These are phyloP conservation scores for Phenacoccus solenopsis DNA, from an alignment of 1,140 invertebrate species.

Conservation along the genomic window DNA sequence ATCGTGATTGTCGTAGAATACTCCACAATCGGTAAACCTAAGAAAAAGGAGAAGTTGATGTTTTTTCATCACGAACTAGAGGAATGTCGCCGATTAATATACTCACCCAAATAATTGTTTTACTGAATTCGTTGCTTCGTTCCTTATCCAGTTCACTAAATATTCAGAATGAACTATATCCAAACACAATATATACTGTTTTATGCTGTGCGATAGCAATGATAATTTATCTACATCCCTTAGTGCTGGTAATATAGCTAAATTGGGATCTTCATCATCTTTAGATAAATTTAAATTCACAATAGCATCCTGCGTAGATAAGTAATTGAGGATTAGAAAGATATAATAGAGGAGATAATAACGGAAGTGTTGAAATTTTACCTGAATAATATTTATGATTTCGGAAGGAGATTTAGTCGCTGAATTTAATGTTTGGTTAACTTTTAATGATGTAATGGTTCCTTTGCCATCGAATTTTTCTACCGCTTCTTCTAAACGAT, in stretches of 20 bases:
- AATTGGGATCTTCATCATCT: slow-evolving; percentile 32
- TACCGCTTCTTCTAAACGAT: slow-evolving; percentile 46
- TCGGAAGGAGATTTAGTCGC: neutral
- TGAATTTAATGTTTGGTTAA: slow-evolving; percentile 6
- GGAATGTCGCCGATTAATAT: neutral
- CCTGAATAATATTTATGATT: slow-evolving; percentile 27
- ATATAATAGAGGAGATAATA: neutral
- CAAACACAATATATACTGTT: slow-evolving; percentile 56
- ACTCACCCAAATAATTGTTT: slow-evolving; percentile 61
- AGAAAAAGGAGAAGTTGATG: slow-evolving; percentile 32
- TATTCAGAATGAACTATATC: slow-evolving; percentile 53
- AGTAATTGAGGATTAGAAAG: slow-evolving; percentile 30
- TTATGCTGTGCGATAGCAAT: slow-evolving; percentile 57
- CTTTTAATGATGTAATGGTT: slow-evolving; percentile 12
- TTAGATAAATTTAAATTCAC: slow-evolving; percentile 37
- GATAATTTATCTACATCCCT: slow-evolving; percentile 49
- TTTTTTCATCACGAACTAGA: neutral
- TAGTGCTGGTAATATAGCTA: slow-evolving; percentile 39
- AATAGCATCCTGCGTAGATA: slow-evolving; percentile 36
- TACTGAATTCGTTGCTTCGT: slow-evolving; percentile 63
- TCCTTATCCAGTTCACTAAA: slow-evolving; percentile 53
- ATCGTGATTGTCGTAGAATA: slow-evolving; percentile 64
- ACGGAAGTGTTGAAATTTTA: slow-evolving; percentile 28
- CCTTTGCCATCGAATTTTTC: slow-evolving; percentile 25
- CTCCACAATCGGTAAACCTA: slow-evolving; percentile 50